Evolutionary conservation across 2,113 vertebrate genomes (phyloP), one percentile per base, ranked within the genome.

Genomic region (Xerus inauris): DNA sequence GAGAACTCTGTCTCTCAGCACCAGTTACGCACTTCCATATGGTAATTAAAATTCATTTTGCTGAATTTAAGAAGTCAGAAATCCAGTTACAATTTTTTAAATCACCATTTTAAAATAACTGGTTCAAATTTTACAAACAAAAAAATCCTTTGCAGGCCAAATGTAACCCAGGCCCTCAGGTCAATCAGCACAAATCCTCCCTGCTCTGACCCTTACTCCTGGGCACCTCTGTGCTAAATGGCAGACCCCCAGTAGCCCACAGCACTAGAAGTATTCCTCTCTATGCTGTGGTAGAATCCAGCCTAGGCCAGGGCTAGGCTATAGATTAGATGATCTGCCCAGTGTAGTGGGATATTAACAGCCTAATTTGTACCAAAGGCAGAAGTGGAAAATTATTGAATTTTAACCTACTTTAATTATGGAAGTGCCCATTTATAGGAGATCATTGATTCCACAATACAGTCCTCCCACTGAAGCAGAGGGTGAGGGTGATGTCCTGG

Each of bases 331-430:
- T 22, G 3, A 47, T 42, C 9, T 20, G 49, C 57, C 67, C 38
- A 35, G n/a, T 16, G 45, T 75, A 77, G 71, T 49, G 32, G 32
- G 40, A 57, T 88, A 38, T 49, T 42, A 69, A 92, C 12, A 87
- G 69, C 40, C 10, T 87, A 22, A 35, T 94, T 47, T 95, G 47
- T 47, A 28, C 67, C 40, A 64, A 35, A 94, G 24, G 84, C 65
- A 80, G 69, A 35, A 79, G 22, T 71, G 51, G 85, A 87, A 90
- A 87, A 88, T 79, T 80, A 71, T 62, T 65, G 32, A n/a, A 91
- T 75, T 72, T 86, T 65, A 94, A 89, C 30, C 14, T 42, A 82
- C 40, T 59, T 91, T 71, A 47, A 40, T 87, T 47, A n/a, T 4
- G 16, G 40, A 38, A 24, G 54, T 40, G 51, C 65, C 49, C 45